Evolutionary conservation across 2,888 invertebrate genomes (phyloP).

Genomic region (Macrophya alboannulata): DNA sequence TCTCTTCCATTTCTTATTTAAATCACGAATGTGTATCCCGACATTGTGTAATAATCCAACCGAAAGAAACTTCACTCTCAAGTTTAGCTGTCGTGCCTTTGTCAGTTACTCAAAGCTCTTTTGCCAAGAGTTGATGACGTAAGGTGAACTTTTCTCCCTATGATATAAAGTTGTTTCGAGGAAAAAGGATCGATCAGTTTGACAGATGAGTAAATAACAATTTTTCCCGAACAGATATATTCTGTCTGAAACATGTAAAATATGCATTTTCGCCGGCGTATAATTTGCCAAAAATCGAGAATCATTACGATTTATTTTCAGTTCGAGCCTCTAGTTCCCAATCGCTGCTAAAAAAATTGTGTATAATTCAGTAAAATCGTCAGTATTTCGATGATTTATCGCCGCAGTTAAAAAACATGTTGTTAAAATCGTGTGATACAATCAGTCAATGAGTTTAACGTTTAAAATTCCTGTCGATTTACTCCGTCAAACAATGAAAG

Average conservation of each 20-base stretch:
- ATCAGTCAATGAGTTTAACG: background rate
- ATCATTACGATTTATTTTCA: background rate
- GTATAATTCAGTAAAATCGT: background rate
- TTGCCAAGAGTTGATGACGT: conserved; percentile 11
- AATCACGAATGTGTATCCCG: background rate
- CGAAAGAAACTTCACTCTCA: conserved; percentile 7
- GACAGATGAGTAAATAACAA: conserved; percentile 32
- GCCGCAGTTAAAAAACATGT: background rate
- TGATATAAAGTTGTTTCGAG: conserved; percentile 19
- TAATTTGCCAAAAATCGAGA: background rate
- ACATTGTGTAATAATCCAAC: conserved; percentile 30
- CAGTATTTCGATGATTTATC: background rate
- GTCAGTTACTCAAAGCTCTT: conserved; percentile 11
- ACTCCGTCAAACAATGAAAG: conserved; percentile 35
- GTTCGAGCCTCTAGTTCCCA: too few relatives aligned
- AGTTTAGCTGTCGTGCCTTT: conserved; percentile 29
- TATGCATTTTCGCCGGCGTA: background rate
- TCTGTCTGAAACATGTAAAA: background rate
- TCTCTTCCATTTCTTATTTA: conserved; percentile 20
- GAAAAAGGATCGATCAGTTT: conserved; percentile 27
- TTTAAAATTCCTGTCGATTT: background rate
- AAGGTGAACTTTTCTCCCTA: background rate
- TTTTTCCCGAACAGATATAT: background rate
- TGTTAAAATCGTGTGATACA: background rate
- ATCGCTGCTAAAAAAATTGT: background rate